Base-by-base conservation (phyloP, 2,888 invertebrate genomes). In the Micoletzkya japonica region DNA sequence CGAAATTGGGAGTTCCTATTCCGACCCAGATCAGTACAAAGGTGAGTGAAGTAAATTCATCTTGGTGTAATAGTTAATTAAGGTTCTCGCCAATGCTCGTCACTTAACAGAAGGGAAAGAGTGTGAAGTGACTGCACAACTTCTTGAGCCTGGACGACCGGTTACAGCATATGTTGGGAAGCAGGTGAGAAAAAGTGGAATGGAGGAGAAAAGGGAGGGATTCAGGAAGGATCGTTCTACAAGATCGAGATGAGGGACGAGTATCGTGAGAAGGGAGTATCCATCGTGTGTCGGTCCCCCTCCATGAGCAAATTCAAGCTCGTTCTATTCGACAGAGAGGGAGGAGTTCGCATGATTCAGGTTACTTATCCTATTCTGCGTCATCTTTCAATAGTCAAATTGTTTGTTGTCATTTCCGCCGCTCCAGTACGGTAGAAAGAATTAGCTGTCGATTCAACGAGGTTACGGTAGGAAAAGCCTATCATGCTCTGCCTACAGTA, bases 21-120 rank as follows among this genome's bases (percentile, higher is more conserved):
- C 85, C 86, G 2, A 85, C 86, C 6, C 82, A 83, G 72, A 86
- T 85, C 58, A 74, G 81, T 0, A 82, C 85, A 1, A 86, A 86
- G 72, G 76, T 72, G 10, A 32, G 50, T 17, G 14, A 1, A n/a
- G 24, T n/a, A n/a, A 24, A 6, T 52, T 6, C 14, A n/a, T 52
- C 6, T 6, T n/a, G 7, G 6, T 52, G 24, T 52, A 17, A 52
- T 52, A n/a, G 24, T 52, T 6, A 52, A 52, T 52, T 6, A 28
- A 73, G 73, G 82, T 83, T 0, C 76, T 85, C 1, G 82, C 79
- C 1, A 80, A 81, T 58, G 85, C 85, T 7, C 74, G 81, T 0
- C 80, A 83, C 34, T 72, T 84, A n/a, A 73, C 76, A 56, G 74
- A 77, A 2, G 79, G 78, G n/a, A 77, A 75, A 20, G 70, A 73